Evolutionary conservation across 2,113 vertebrate species (phyloP).

Genomic region (Austrofundulus limnaeus): DNA sequence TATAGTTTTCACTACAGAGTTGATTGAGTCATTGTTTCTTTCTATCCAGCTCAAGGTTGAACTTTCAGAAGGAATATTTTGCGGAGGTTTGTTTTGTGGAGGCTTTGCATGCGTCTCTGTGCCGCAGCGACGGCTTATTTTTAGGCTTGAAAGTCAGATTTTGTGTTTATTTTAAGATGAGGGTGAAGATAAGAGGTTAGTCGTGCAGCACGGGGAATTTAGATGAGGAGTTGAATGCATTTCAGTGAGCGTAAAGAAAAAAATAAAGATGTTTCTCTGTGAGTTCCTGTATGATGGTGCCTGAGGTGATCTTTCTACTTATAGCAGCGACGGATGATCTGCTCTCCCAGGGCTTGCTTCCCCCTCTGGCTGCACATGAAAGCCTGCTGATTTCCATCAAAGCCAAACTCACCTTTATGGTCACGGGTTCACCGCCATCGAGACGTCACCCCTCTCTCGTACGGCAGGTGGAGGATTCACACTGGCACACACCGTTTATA

Average conservation of each 20-base stretch:
- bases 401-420: constrained; percentile 51
- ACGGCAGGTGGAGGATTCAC: constrained; percentile 30
- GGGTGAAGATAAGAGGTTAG: constrained; percentile 20
- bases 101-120: constrained; percentile 10
- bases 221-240: constrained; percentile 35
- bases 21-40: constrained; percentile 21
- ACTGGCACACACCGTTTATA: constrained; percentile 16
- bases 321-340: constrained; percentile 55
- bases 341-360: constrained; percentile 36
- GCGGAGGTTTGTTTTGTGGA: background rate
- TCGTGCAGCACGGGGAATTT: constrained; percentile 36
- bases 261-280: constrained; percentile 4
- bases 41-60: constrained; percentile 26
- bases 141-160: constrained; percentile 23
- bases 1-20: background rate
- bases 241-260: constrained; percentile 21
- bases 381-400: constrained; percentile 62
- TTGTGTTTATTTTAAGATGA: constrained; percentile 46
- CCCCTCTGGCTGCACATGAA: constrained; percentile 66
- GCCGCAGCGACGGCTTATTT: constrained; percentile 20
- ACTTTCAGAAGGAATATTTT: constrained; percentile 17
- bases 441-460: constrained; percentile 15
- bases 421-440: constrained; percentile 24
- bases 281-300: constrained; percentile 31
- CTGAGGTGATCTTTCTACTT: constrained; percentile 45